These are phyloP conservation scores for Cygnus atratus DNA, from an alignment of 2,113 vertebrate species.

Conservation along the genomic window DNA sequence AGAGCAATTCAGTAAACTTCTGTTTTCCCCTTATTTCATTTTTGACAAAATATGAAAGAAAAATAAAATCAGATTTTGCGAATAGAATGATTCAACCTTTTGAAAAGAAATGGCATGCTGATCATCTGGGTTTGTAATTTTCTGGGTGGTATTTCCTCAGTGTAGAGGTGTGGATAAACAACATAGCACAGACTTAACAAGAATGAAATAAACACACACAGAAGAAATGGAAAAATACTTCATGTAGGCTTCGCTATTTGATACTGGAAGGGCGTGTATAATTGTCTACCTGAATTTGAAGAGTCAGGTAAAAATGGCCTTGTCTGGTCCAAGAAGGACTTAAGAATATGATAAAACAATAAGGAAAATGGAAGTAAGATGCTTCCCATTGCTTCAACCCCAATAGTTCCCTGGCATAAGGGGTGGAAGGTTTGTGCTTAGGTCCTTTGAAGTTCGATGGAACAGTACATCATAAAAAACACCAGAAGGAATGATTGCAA, in stretches of 20 bases:
- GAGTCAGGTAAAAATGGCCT: not conserved
- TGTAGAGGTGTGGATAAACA: not conserved
- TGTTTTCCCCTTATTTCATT: slow-evolving; percentile 8
- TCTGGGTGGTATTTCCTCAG: not conserved
- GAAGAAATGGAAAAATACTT: slow-evolving; percentile 14
- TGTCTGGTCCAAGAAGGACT: not conserved
- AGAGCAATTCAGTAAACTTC: slow-evolving; percentile 27
- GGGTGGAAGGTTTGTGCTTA: not conserved
- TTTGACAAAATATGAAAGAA: not conserved
- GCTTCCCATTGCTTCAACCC: not conserved
- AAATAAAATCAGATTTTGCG: not conserved
- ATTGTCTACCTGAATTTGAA: not conserved
- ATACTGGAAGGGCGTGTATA: not conserved
- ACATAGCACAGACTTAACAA: not conserved
- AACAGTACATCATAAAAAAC: not conserved
- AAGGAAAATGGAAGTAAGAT: not conserved
- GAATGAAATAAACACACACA: not conserved
- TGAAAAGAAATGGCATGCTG: not conserved
- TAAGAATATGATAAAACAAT: not conserved
- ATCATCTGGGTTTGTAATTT: not conserved
- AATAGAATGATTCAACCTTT: slow-evolving; percentile 1
- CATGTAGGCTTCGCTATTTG: not conserved
- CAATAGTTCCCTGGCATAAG: not conserved
- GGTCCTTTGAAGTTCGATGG: not conserved
- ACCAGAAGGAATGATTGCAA: not conserved